Evolutionary conservation across 2,113 vertebrate genomes (phyloP).

Genomic region (Microtus richardsoni): DNA sequence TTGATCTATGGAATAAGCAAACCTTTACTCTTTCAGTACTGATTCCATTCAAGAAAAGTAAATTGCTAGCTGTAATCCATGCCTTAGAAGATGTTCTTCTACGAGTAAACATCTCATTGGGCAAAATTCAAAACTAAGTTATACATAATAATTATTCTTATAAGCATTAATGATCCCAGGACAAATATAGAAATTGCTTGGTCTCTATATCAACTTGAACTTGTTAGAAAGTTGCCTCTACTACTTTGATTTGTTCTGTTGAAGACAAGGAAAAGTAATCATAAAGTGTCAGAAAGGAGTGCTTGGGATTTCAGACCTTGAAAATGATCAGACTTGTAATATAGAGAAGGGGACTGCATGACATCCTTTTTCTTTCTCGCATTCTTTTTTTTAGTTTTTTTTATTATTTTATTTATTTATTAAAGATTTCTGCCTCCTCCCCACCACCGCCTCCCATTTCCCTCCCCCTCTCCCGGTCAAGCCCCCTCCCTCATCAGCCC

Average conservation of each 20-base stretch:
- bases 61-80: slow-evolving; percentile 42
- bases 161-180: not conserved
- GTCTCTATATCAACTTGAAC: not conserved
- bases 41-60: slow-evolving; percentile 45
- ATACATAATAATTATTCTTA: not conserved
- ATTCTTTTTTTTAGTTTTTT: not conserved
- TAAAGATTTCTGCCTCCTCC: too few species aligned
- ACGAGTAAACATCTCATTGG: not conserved
- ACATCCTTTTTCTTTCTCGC: not conserved
- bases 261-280: slow-evolving; percentile 35
- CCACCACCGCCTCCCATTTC: too few species aligned
- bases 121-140: slow-evolving; percentile 1
- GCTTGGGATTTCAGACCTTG: slow-evolving; percentile 7
- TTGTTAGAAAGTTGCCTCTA: slow-evolving; percentile 10
- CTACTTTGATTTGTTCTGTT: slow-evolving; percentile 1
- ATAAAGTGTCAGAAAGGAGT: slow-evolving; percentile 19
- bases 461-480: too few species aligned
- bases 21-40: slow-evolving; percentile 78
- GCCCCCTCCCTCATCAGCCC: too few species aligned
- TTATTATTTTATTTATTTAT: too few species aligned
- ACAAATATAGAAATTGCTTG: not conserved
- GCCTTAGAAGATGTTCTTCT: slow-evolving; percentile 39
- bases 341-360: not conserved
- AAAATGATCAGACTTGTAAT: not conserved
- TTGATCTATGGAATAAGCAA: slow-evolving; percentile 67